Evolutionary conservation across 2,888 invertebrate species (phyloP), one percentile per base, ranked within the genome.

Genomic region (Agrochola litura): DNA sequence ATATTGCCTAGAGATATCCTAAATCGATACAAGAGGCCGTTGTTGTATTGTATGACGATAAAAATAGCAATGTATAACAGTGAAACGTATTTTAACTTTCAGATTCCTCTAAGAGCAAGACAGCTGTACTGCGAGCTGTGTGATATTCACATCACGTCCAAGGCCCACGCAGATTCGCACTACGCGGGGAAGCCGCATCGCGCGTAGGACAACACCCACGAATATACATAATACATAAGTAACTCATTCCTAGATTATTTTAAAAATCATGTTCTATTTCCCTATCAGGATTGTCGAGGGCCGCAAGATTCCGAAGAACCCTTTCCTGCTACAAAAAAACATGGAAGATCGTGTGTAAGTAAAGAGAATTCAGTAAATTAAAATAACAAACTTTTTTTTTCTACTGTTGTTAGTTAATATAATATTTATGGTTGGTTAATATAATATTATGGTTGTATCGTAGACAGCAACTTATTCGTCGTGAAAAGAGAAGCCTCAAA

Each of bases 61-160:
- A 60, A 46, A 37, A 49, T 63, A 41, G 16, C 30, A 22, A 19
- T 43, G 41, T 69, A 6, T 68, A 61, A 76, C 16, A 54, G 19
- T 25, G 65, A 37, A 58, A 60, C 25, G 1, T 73, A 25, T 64
- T 46, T 66, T 61, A 67, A 4, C 10, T 86, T 75, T 67, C 88
- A 95, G 95, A 74, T 87, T 10, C 95, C 95, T 4, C 30, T 96
- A 49, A 95, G 92, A 78, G 83, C 96, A 12, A 95, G 96, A 25
- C 94, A 94, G 0, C 82, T 94, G 82, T 97, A 95, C 86, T 97
- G 97, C 83, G 97, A 97, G 87, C 86, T 97, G 54, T 97, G 97
- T 86, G 95, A 97, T 81, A 94, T 97, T 22, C 92, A 95, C 43
- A 96, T 97, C 77, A 97, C 97, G 5, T 97, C 97, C 1, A 95